These are phyloP conservation scores for Acheta domesticus DNA, from an alignment of 2,888 invertebrate genomes.

Conservation along the genomic window DNA sequence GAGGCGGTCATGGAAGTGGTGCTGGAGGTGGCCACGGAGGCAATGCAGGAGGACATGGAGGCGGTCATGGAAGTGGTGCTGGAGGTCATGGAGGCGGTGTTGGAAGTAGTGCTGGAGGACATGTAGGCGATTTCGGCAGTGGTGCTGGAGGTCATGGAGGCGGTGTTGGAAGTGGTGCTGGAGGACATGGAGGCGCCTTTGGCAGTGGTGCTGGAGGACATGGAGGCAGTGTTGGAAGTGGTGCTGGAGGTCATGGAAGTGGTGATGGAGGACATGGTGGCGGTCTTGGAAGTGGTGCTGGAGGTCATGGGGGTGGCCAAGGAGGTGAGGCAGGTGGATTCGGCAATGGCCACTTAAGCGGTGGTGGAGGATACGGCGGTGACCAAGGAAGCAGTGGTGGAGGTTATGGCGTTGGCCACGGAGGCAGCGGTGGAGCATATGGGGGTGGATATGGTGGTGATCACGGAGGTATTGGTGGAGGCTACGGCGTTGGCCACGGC, in stretches of 20 bases:
- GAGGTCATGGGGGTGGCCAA: too few species aligned
- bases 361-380: constrained; percentile 28
- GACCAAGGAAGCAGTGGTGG: neutral
- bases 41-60: neutral
- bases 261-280: neutral
- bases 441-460: neutral
- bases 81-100: constrained; percentile 19
- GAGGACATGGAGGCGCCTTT: neutral
- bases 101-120: constrained; percentile 24
- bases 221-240: neutral
- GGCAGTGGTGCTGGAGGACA: too few species aligned
- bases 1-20: neutral
- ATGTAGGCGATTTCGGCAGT: neutral
- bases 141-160: constrained; percentile 20
- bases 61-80: constrained; percentile 27
- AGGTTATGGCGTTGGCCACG: neutral
- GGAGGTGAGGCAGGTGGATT: constrained; percentile 25
- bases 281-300: neutral
- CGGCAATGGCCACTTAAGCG: neutral
- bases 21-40: neutral
- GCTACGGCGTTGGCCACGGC: constrained; percentile 12
- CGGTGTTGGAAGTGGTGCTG: neutral
- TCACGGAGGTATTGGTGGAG: neutral
- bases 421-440: constrained; percentile 26
- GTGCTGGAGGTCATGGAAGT: neutral